A percentile compares a stretch with the other conserved stretches of the same genome.
phyloP scores from a whole-genome alignment of 2,797 vertebrate genomes.

The Muraenolepis orangiensis region DNA sequence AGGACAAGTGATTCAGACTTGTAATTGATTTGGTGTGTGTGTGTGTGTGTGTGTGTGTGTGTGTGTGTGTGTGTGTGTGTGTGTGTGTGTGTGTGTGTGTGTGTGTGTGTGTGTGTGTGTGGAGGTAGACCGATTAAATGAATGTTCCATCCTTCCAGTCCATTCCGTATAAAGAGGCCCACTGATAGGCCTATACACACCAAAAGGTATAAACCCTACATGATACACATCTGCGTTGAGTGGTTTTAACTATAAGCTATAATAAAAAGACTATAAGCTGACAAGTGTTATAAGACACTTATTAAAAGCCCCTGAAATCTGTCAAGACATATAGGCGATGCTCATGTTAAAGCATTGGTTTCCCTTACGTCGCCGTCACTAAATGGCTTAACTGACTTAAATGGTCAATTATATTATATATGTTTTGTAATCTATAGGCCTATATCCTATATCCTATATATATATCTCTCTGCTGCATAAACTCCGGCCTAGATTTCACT shows the following conservation, averaged over 20 bases:
- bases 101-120: slow-evolving; percentile 12
- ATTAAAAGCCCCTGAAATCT: background rate
- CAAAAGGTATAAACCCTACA: no score
- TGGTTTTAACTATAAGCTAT: no score
- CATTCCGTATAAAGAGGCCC: background rate
- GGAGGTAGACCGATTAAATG: background rate
- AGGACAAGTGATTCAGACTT: no score
- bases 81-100: slow-evolving; percentile 7
- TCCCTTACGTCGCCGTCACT: background rate
- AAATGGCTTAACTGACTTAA: background rate
- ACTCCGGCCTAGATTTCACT: slow-evolving; percentile 47
- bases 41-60: background rate
- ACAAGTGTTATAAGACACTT: background rate
- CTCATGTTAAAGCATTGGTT: background rate
- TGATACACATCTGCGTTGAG: background rate
- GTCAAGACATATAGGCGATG: background rate
- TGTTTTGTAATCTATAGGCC: slow-evolving; percentile 22
- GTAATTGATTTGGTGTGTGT: background rate
- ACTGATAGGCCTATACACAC: no score
- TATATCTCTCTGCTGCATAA: slow-evolving; percentile 43
- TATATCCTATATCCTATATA: no score
- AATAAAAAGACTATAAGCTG: background rate
- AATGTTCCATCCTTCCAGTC: background rate
- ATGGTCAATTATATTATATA: background rate
- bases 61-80: slow-evolving; percentile 11